phyloP scores from a whole-genome alignment of 2,797 vertebrate genomes.

The Halcyon leucocephala region DNA sequence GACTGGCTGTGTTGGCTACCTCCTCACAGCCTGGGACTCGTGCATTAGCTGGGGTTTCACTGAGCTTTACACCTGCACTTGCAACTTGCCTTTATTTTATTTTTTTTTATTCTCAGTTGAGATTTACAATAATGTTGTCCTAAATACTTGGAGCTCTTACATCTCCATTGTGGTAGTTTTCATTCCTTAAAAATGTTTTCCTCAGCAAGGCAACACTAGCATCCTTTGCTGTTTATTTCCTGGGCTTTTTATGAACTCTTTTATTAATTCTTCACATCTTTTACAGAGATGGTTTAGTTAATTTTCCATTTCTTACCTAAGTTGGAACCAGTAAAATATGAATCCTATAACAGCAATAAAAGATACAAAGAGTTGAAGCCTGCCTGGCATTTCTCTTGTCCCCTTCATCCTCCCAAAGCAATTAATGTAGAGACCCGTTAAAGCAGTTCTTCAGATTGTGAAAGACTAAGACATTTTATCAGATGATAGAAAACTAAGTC shows the following conservation, averaged over 20 bases:
- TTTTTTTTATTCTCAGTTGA: background rate
- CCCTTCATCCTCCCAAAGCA: background rate
- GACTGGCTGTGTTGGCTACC: background rate
- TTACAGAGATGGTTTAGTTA: background rate
- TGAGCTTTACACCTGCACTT: background rate
- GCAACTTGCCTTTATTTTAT: background rate
- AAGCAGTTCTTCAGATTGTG: background rate
- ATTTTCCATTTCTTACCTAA: background rate
- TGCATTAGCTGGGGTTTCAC: background rate
- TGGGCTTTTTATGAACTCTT: background rate
- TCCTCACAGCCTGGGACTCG: background rate
- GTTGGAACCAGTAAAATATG: background rate
- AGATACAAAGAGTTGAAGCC: background rate
- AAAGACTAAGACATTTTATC: background rate
- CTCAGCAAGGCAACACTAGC: background rate
- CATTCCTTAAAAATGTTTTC: background rate
- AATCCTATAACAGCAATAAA: background rate
- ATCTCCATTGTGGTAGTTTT: background rate
- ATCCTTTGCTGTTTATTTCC: background rate
- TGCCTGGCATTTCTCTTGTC: background rate
- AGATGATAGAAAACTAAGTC: background rate
- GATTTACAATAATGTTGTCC: background rate
- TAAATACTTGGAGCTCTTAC: background rate
- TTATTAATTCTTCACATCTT: background rate
- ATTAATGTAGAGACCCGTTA: background rate